Conservation (phyloP, 1,140 invertebrate species). For the Dreissena polymorpha region DNA sequence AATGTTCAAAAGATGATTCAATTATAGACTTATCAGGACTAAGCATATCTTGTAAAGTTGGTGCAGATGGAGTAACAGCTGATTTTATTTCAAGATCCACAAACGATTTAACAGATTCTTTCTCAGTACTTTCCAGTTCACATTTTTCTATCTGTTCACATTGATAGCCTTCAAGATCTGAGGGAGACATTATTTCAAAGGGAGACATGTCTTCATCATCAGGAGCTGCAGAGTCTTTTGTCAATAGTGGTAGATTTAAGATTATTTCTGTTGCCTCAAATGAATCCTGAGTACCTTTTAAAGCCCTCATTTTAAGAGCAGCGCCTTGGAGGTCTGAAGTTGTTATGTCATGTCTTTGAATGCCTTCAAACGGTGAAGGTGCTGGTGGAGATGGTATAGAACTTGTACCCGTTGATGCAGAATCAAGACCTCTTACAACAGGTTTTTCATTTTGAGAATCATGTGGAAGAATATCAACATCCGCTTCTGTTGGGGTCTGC, state of each 20-base stretch:
- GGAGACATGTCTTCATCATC: constrained; percentile 74
- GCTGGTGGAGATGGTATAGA: constrained; percentile 68
- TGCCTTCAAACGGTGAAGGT: constrained; percentile 64
- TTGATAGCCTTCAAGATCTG: constrained; percentile 74
- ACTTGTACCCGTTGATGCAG: constrained; percentile 57
- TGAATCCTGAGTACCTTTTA: constrained; percentile 54
- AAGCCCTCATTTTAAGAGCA: constrained; percentile 56
- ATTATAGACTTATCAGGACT: constrained; percentile 55
- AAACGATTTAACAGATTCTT: background rate
- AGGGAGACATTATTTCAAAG: constrained; percentile 78
- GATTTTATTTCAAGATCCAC: background rate
- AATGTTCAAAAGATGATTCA: constrained; percentile 72
- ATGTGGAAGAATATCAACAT: constrained; percentile 43
- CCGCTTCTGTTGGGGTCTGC: constrained; percentile 51
- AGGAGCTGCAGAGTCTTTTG: constrained; percentile 26
- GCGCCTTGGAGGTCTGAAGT: constrained; percentile 65
- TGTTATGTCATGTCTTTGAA: constrained; percentile 42
- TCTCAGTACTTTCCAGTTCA: constrained; percentile 29
- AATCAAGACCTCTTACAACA: constrained; percentile 45
- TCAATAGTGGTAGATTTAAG: constrained; percentile 4
- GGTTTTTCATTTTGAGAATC: constrained; percentile 30
- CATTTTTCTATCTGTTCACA: constrained; percentile 57
- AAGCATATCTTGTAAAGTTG: constrained; percentile 49
- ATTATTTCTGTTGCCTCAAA: constrained; percentile 75
- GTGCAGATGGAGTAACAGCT: constrained; percentile 50